These are phyloP conservation scores for Metallyticus violacea DNA, from an alignment of 2,888 invertebrate genomes.

Conservation along the genomic window DNA sequence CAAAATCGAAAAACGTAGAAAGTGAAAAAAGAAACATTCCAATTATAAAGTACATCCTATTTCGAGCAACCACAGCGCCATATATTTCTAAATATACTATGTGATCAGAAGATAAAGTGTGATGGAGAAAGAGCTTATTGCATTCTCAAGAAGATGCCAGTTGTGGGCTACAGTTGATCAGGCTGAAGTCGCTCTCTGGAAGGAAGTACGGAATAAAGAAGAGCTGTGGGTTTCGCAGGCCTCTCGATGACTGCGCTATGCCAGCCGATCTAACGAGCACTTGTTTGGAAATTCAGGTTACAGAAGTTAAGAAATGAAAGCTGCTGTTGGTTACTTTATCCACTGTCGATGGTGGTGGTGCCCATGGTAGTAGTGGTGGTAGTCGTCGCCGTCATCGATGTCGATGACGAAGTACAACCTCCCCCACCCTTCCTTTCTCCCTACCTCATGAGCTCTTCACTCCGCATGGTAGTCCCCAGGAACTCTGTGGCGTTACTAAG, in stretches of 20 bases:
- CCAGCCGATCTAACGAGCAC: not conserved
- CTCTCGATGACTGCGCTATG: not conserved
- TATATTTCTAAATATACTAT: no score
- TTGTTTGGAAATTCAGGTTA: slow-evolving; percentile 32
- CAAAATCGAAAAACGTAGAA: no score
- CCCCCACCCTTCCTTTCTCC: not conserved
- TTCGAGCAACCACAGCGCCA: no score
- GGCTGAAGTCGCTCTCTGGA: not conserved
- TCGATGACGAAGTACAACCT: not conserved
- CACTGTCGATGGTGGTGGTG: not conserved
- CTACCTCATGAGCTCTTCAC: not conserved
- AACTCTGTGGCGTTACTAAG: not conserved
- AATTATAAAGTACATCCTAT: no score
- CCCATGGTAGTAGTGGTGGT: not conserved
- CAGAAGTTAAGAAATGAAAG: slow-evolving; percentile 29
- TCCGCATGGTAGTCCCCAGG: not conserved
- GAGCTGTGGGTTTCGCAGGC: not conserved
- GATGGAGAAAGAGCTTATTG: no score
- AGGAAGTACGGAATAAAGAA: not conserved
- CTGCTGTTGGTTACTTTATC: slow-evolving; percentile 5
- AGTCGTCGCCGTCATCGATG: not conserved
- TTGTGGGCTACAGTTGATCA: not conserved
- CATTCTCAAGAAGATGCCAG: not conserved
- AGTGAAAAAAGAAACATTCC: no score
- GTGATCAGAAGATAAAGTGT: no score